A percentile compares a stretch with the other conserved stretches of the same genome.
Conservation (phyloP, 2,888 invertebrate species). For the Sesia bembeciformis region DNA sequence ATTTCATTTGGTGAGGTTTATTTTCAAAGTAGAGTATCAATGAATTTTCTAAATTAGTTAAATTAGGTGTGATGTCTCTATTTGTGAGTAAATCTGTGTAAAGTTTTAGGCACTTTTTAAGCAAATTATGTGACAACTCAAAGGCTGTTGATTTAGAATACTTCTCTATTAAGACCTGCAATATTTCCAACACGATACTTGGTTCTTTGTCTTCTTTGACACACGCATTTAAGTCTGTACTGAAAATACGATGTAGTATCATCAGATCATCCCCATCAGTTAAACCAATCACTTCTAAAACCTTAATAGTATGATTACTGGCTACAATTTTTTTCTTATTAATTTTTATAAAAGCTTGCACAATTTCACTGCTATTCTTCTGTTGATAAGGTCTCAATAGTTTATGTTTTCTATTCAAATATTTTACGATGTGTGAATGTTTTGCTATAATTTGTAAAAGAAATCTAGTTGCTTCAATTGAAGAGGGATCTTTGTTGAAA, state of each 20-base stretch:
- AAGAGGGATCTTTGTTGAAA: slow-evolving; percentile 30
- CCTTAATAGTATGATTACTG: slow-evolving; percentile 43
- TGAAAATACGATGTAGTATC: slow-evolving; percentile 55
- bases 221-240: slow-evolving; percentile 37
- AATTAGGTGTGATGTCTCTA: slow-evolving; percentile 48
- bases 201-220: slow-evolving; percentile 62
- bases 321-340: slow-evolving; percentile 45
- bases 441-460: slow-evolving; percentile 38
- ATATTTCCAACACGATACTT: slow-evolving; percentile 63
- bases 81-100: slow-evolving; percentile 59
- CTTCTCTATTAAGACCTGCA: slow-evolving; percentile 60
- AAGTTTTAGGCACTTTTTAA: slow-evolving; percentile 47
- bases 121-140: slow-evolving; percentile 38
- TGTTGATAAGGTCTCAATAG: slow-evolving; percentile 66
- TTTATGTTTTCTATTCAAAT: slow-evolving; percentile 38
- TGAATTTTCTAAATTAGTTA: slow-evolving; percentile 69
- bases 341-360: slow-evolving; percentile 60
- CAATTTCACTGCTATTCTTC: slow-evolving; percentile 66
- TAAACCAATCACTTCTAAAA: slow-evolving; percentile 56
- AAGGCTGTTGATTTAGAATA: slow-evolving; percentile 42
- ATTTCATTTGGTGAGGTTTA: slow-evolving; percentile 75
- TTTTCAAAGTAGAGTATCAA: slow-evolving; percentile 72
- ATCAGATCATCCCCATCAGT: slow-evolving; percentile 47
- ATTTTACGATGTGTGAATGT: slow-evolving; percentile 37
- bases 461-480: slow-evolving; percentile 42